Percentiles rank a stretch among this genome's conserved stretches.
Evolutionary conservation across 2,888 invertebrate genomes (phyloP).

Genomic region (Drosophila leonis): DNA sequence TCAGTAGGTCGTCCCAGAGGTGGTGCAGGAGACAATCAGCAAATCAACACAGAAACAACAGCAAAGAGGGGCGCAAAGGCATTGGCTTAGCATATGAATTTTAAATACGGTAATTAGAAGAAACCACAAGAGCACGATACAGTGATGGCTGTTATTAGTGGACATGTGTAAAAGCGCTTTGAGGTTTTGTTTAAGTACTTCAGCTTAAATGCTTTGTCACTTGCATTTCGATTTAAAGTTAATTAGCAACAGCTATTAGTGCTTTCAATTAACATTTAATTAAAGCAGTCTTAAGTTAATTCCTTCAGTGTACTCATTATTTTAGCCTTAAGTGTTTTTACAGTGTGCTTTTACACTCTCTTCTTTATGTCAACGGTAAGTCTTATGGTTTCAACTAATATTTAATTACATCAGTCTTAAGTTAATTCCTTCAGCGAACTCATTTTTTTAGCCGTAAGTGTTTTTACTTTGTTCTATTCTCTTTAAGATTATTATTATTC

Average conservation of each 20-base stretch:
- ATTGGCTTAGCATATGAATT: not conserved
- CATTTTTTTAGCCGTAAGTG: not conserved
- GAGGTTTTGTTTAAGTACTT: not conserved
- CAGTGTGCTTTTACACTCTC: not conserved
- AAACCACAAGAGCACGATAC: slow-evolving; percentile 1
- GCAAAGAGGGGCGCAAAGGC: not conserved
- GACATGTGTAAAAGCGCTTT: not conserved
- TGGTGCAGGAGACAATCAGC: not conserved
- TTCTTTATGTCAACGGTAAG: not conserved
- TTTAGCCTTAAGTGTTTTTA: not conserved
- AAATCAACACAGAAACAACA: not conserved
- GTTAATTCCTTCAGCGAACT: not conserved
- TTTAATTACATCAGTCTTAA: not conserved
- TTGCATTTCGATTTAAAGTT: not conserved
- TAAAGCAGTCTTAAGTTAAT: too few relatives aligned
- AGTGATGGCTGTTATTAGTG: not conserved
- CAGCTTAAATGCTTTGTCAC: not conserved
- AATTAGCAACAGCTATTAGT: not conserved
- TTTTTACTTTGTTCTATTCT: not conserved
- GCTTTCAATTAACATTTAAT: not conserved
- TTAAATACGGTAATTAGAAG: slow-evolving; percentile 10
- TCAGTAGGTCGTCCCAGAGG: slow-evolving; percentile 46
- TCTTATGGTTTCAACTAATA: not conserved
- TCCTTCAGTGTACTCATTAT: not conserved
- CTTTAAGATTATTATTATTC: too few relatives aligned